Evolutionary conservation across 1,140 invertebrate genomes (phyloP).

Genomic region (Lysiphlebus fabarum): DNA sequence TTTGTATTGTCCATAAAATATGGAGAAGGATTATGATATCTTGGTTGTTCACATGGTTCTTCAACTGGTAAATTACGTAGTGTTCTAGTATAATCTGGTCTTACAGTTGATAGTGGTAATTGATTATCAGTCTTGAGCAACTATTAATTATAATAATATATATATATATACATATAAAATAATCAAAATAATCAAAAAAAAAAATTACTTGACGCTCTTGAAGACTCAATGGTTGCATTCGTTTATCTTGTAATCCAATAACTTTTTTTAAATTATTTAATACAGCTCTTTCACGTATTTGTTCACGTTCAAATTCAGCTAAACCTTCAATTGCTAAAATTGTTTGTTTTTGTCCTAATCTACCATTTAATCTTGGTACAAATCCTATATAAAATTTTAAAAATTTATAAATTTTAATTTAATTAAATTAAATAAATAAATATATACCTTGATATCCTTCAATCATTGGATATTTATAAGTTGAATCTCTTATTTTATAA

Average conservation of each 20-base stretch:
- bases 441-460: constrained; percentile 65
- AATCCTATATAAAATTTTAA: constrained; percentile 56
- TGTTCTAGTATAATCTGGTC: constrained; percentile 63
- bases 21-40: constrained; percentile 61
- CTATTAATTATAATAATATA: constrained; percentile 45
- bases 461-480: constrained; percentile 67
- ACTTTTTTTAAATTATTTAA: constrained; percentile 56
- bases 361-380: constrained; percentile 60
- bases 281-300: constrained; percentile 57
- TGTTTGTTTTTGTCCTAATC: constrained; percentile 65
- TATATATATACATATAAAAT: background rate
- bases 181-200: constrained; percentile 1
- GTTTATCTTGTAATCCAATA: constrained; percentile 58
- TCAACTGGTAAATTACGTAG: constrained; percentile 58
- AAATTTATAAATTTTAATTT: background rate
- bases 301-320: constrained; percentile 64
- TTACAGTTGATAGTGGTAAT: constrained; percentile 62
- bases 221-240: constrained; percentile 57
- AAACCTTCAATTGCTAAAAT: constrained; percentile 66
- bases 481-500: constrained; percentile 59
- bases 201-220: constrained; percentile 61
- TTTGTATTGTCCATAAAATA: constrained; percentile 67
- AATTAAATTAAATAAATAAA: background rate
- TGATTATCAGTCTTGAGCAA: constrained; percentile 63
- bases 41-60: constrained; percentile 57